Percentiles rank a stretch among this genome's conserved stretches.
Conservation (phyloP, 2,888 invertebrate species). For the Ennomos fuscantarius region DNA sequence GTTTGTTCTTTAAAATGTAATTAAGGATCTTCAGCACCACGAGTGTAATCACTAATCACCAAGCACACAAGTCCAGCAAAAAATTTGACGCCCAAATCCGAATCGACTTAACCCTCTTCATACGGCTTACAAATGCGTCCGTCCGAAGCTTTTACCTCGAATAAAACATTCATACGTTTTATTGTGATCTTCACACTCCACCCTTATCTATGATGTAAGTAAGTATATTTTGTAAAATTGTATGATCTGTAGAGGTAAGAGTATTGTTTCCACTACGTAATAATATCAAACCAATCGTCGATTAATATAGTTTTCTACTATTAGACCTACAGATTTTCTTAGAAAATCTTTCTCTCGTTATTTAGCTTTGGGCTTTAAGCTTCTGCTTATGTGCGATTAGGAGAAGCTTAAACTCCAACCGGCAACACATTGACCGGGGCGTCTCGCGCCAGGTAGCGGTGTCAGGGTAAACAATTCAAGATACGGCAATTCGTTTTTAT, state of each 20-base stretch:
- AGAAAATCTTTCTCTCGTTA: not conserved
- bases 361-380: conserved; percentile 18
- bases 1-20: conserved; percentile 1
- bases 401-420: conserved; percentile 13
- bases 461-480: conserved; percentile 70
- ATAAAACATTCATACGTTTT: conserved; percentile 77
- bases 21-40: conserved; percentile 10
- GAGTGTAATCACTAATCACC: conserved; percentile 44
- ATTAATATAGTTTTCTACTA: no score
- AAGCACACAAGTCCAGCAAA: conserved; percentile 64
- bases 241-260: not conserved
- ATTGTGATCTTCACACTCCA: conserved; percentile 75
- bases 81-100: conserved; percentile 78
- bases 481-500: conserved; percentile 76
- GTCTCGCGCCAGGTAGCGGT: conserved; percentile 35
- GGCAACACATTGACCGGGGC: conserved; percentile 14
- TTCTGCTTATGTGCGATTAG: not conserved
- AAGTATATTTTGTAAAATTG: not conserved
- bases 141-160: conserved; percentile 75
- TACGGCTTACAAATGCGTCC: conserved; percentile 76
- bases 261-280: no score
- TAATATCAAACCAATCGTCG: no score
- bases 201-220: conserved; percentile 41
- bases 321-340: no score
- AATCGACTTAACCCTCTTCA: conserved; percentile 82